Percentiles rank a stretch among this genome's conserved stretches.
These are phyloP conservation scores for Boulengeromyrus knoepffleri DNA, from an alignment of 2,113 vertebrate species.

Conservation along the genomic window DNA sequence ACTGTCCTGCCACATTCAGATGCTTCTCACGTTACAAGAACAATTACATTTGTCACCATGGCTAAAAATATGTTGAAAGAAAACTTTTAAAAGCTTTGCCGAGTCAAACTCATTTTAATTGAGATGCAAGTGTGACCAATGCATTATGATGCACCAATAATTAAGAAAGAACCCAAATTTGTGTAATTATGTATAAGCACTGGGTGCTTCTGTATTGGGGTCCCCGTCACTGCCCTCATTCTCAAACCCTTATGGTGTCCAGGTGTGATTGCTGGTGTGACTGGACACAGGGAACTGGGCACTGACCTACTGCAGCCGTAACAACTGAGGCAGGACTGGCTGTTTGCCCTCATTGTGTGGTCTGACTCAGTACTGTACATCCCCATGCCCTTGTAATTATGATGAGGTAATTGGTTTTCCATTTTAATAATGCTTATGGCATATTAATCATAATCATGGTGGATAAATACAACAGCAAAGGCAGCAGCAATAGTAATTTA, in stretches of 20 bases:
- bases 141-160: neutral
- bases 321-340: neutral
- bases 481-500: slow-evolving; percentile 7
- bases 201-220: neutral
- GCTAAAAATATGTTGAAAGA: neutral
- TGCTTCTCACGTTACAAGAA: neutral
- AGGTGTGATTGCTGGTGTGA: neutral
- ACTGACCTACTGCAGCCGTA: neutral
- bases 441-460: slow-evolving; percentile 7
- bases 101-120: neutral
- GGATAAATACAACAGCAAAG: slow-evolving; percentile 8
- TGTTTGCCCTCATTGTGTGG: neutral
- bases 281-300: neutral
- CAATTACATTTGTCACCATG: neutral
- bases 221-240: neutral
- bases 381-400: neutral
- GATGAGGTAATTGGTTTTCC: neutral
- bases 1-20: neutral
- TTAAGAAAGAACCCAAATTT: neutral
- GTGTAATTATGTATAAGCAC: neutral
- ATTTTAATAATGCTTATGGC: neutral
- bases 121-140: neutral
- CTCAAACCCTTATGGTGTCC: neutral
- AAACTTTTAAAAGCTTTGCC: neutral
- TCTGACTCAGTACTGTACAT: neutral